Evolutionary conservation across 2,888 invertebrate species (phyloP), one percentile per base, ranked within the genome.

Genomic region (Stenodema calcarata): DNA sequence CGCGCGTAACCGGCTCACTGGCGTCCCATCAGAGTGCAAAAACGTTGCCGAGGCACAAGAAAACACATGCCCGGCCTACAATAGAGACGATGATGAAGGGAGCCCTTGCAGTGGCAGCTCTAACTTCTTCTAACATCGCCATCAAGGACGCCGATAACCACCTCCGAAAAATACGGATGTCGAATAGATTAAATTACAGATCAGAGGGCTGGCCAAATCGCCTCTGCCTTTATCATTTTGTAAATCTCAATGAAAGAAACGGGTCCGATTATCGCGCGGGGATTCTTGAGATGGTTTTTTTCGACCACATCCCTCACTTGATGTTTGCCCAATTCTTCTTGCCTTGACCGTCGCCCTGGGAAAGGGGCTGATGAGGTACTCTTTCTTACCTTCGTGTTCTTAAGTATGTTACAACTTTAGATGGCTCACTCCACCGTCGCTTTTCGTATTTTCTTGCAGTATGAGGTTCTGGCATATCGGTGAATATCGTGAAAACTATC

Each of bases 31-130:
- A 27, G 62, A 62, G 62, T 62, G 62, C 62, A 62, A 62, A 62
- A 62, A 62, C 62, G 62, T 23, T 62, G n/a, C 62, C 62, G 6
- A 23, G 23, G 62, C 47, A 16, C 47, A 47, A 47, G 47, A 47
- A 35, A 62, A 62, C 62, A 62, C 73, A 41, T 75, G 73, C 41
- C 35, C 73, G 35, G 73, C 41, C 73, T 41, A 41, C 73, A 75
- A 75, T 35, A 75, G 73, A 41, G 73, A 41, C 73, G n/a, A 54
- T 62, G 62, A 62, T 62, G 62, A 62, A 62, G 62, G 62, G 62
- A 23, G 62, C 23, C 62, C 27, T 62, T 62, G 62, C 62, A 16
- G 47, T 47, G 47, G 47, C 47, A 47, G 47, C 47, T 47, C 23
- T 18, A 23, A 23, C 62, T 18, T 18, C 23, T 54, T 54, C 54